Conservation (phyloP, 2,113 vertebrate species). For the Triplophysa dalaica region DNA sequence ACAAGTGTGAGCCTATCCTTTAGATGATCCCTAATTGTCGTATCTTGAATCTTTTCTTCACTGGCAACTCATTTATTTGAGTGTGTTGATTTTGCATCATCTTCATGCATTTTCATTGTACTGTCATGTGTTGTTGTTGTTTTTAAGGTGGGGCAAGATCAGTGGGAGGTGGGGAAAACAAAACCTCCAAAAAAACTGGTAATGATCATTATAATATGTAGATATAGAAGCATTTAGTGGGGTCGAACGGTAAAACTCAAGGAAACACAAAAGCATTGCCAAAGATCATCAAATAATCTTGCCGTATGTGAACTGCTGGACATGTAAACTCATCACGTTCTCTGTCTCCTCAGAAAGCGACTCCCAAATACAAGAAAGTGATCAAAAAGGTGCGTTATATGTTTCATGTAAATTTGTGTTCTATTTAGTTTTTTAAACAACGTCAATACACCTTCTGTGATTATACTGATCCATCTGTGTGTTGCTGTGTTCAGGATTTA, state of each 20-base stretch:
- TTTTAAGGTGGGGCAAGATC: slow-evolving; percentile 53
- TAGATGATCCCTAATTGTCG: background rate
- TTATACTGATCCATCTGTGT: background rate
- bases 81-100: slow-evolving; percentile 8
- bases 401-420: background rate
- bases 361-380: background rate
- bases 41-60: background rate
- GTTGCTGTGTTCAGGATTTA: slow-evolving; percentile 7
- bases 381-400: background rate
- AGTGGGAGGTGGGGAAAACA: slow-evolving; percentile 54
- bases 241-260: background rate
- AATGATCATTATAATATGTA: slow-evolving; percentile 6
- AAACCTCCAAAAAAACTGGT: slow-evolving; percentile 44
- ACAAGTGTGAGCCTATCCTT: too few species aligned
- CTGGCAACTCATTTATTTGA: background rate
- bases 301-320: background rate
- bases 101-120: background rate
- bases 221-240: background rate
- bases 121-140: slow-evolving; percentile 3
- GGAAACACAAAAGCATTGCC: slow-evolving; percentile 29
- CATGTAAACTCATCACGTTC: background rate
- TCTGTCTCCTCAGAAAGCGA: slow-evolving; percentile 1
- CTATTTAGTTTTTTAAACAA: background rate
- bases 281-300: slow-evolving; percentile 9
- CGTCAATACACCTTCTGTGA: background rate